Conservation (phyloP, 2,113 vertebrate species). For the Delphinus delphis region DNA sequence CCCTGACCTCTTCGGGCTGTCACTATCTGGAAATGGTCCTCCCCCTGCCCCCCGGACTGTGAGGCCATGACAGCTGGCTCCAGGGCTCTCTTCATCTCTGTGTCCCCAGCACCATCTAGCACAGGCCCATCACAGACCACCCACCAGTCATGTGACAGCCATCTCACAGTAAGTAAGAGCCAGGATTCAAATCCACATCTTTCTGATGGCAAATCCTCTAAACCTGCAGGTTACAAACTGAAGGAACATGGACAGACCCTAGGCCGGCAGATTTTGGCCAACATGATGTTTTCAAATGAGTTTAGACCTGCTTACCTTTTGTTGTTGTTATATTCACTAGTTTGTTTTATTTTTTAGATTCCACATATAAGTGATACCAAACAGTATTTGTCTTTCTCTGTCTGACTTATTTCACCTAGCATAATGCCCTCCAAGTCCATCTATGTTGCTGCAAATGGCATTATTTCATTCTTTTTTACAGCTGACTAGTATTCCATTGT, state of each 20-base stretch:
- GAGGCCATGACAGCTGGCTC: background rate
- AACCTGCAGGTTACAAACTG: background rate
- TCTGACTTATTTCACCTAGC: background rate
- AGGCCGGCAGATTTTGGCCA: background rate
- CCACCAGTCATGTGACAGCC: background rate
- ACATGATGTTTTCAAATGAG: background rate
- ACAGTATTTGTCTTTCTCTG: background rate
- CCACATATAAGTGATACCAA: background rate
- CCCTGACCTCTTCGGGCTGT: background rate
- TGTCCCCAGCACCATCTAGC: background rate
- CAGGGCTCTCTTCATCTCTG: background rate
- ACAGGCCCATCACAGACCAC: background rate
- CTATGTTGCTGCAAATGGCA: background rate
- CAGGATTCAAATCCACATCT: background rate
- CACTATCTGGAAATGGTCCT: background rate
- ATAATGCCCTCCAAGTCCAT: background rate
- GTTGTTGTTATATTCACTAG: background rate
- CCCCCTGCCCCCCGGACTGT: too few species aligned
- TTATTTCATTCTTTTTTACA: background rate
- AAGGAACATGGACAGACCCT: background rate
- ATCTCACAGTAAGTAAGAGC: background rate
- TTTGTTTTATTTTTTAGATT: background rate
- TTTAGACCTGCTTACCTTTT: background rate
- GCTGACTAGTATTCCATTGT: background rate
- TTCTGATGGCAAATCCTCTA: background rate